phyloP scores from a whole-genome alignment of 2,113 vertebrate genomes.

The Clarias batrachus region DNA sequence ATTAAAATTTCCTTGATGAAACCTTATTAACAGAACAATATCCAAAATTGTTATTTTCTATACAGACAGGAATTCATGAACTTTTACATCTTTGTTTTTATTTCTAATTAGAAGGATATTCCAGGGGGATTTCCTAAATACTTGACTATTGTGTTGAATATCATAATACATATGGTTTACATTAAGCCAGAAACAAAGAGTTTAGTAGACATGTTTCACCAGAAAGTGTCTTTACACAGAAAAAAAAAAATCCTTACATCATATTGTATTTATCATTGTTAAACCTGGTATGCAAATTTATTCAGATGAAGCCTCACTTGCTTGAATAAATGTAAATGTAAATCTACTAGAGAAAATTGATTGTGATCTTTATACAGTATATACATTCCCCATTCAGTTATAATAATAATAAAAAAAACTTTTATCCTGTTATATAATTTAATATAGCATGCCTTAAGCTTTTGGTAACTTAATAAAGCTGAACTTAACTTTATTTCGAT shows the following conservation, averaged over 20 bases:
- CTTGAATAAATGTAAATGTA: not conserved
- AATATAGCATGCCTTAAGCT: not conserved
- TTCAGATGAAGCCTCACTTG: not conserved
- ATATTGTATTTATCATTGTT: not conserved
- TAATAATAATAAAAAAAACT: not conserved
- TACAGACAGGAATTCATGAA: not conserved
- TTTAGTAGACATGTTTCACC: too few relatives aligned
- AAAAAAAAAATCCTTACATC: not conserved
- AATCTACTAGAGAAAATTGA: not conserved
- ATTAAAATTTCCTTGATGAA: not conserved
- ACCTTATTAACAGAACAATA: not conserved
- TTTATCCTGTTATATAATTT: not conserved
- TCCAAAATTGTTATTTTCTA: not conserved
- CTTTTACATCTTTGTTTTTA: not conserved
- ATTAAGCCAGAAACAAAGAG: too few relatives aligned
- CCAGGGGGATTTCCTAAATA: not conserved
- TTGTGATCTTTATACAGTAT: not conserved
- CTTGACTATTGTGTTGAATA: not conserved
- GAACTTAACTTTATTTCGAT: not conserved
- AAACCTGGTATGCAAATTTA: not conserved
- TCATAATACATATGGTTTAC: too few relatives aligned
- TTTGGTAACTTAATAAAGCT: not conserved
- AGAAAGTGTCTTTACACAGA: not conserved
- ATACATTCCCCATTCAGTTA: not conserved
- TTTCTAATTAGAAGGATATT: not conserved